Evolutionary conservation across 2,797 vertebrate species (phyloP).

Genomic region (Chelon labrosus): DNA sequence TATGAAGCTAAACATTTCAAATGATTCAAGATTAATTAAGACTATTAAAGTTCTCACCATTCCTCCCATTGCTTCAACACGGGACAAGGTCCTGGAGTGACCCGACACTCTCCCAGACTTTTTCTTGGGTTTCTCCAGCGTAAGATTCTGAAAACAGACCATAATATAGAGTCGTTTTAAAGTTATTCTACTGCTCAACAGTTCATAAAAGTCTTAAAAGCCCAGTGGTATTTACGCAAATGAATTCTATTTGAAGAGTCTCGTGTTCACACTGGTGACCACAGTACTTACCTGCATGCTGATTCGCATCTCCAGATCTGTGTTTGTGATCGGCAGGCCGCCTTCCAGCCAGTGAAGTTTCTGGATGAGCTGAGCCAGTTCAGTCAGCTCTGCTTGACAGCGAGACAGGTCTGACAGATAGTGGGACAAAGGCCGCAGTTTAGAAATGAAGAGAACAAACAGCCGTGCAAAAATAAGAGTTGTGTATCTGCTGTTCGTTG

Average conservation of each 20-base stretch:
- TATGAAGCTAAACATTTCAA: background rate
- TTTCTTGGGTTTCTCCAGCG: slow-evolving; percentile 83
- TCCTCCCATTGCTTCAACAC: slow-evolving; percentile 77
- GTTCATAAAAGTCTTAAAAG: background rate
- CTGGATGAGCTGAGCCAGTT: slow-evolving; percentile 89
- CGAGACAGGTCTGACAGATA: slow-evolving; percentile 84
- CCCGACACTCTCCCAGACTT: slow-evolving; percentile 68
- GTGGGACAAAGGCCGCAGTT: slow-evolving; percentile 5
- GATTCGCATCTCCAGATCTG: slow-evolving; percentile 88
- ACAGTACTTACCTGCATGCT: slow-evolving; percentile 85
- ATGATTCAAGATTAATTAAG: background rate
- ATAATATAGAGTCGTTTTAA: background rate
- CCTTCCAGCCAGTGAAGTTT: slow-evolving; percentile 89
- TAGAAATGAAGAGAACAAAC: no score
- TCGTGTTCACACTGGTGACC: no score
- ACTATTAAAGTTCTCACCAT: slow-evolving; percentile 59
- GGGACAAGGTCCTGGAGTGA: slow-evolving; percentile 82
- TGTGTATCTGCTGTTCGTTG: no score
- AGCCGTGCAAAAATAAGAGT: background rate
- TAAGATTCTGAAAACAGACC: slow-evolving; percentile 74
- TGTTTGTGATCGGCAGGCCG: slow-evolving; percentile 83
- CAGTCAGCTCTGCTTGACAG: slow-evolving; percentile 89
- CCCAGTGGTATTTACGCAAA: no score
- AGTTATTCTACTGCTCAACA: background rate
- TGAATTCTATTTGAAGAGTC: no score